Percentiles rank a stretch among this genome's conserved stretches.
Evolutionary conservation across 2,113 vertebrate genomes (phyloP).

Genomic region (Eretmodus cyanostictus): DNA sequence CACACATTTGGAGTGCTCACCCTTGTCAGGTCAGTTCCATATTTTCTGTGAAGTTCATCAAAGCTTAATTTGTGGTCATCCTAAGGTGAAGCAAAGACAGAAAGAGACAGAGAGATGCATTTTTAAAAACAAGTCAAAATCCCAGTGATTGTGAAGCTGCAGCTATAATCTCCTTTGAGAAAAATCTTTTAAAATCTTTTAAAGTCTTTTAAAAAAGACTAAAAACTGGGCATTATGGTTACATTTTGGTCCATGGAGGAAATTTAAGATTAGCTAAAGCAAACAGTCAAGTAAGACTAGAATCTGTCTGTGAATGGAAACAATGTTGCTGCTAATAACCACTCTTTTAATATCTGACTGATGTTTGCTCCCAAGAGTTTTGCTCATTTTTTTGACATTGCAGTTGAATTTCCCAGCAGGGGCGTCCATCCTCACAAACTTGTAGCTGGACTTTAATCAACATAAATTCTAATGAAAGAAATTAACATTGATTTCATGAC

Average conservation of each 20-base stretch:
- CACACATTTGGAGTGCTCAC: slow-evolving; percentile 64
- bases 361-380: background rate
- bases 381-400: background rate
- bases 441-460: background rate
- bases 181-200: background rate
- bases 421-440: background rate
- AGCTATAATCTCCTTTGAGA: background rate
- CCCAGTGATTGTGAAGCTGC: background rate
- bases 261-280: background rate
- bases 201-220: background rate
- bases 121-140: background rate
- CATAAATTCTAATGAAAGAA: background rate
- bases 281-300: background rate
- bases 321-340: slow-evolving; percentile 9
- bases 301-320: background rate
- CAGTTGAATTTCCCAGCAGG: background rate
- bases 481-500: background rate
- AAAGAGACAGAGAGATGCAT: background rate
- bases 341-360: background rate
- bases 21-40: slow-evolving; percentile 84
- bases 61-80: slow-evolving; percentile 94
- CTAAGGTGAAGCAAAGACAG: slow-evolving; percentile 54
- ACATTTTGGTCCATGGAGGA: background rate
- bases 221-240: background rate
- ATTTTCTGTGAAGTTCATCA: slow-evolving; percentile 93